Percentiles rank a stretch among this genome's conserved stretches.
These are phyloP conservation scores for Thysanoteuthis rhombus DNA, from an alignment of 2,888 invertebrate genomes.

Conservation along the genomic window DNA sequence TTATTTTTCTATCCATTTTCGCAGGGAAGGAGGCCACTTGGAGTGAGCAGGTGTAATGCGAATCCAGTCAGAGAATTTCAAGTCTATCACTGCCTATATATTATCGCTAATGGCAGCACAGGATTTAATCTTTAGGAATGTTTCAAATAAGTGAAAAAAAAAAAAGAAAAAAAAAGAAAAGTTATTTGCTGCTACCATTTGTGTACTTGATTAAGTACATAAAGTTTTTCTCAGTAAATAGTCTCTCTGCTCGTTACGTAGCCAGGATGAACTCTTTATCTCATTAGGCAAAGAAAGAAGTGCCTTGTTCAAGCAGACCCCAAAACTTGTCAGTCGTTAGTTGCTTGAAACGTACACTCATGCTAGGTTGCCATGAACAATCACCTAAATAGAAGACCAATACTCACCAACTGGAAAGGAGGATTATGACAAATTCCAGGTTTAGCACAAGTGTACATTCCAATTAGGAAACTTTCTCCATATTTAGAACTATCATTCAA, in stretches of 20 bases:
- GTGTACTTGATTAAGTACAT: not conserved
- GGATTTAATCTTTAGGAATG: not conserved
- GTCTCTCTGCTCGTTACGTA: not conserved
- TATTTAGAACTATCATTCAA: not conserved
- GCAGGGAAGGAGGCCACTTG: conserved; percentile 12
- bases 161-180: too few relatives aligned
- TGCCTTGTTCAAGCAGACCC: not conserved
- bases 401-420: not conserved
- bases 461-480: not conserved
- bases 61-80: not conserved
- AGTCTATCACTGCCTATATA: not conserved
- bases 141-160: too few relatives aligned
- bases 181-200: not conserved
- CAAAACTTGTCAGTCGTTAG: not conserved
- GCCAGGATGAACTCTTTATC: not conserved
- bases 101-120: not conserved
- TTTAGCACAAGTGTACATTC: not conserved
- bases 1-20: not conserved
- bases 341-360: not conserved
- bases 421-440: not conserved
- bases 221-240: not conserved
- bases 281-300: not conserved
- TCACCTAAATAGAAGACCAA: not conserved
- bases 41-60: not conserved
- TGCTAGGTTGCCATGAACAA: not conserved